phyloP scores from a whole-genome alignment of 37 sponge, comb jelly and placozoan genomes.

The Agelas oroides region DNA sequence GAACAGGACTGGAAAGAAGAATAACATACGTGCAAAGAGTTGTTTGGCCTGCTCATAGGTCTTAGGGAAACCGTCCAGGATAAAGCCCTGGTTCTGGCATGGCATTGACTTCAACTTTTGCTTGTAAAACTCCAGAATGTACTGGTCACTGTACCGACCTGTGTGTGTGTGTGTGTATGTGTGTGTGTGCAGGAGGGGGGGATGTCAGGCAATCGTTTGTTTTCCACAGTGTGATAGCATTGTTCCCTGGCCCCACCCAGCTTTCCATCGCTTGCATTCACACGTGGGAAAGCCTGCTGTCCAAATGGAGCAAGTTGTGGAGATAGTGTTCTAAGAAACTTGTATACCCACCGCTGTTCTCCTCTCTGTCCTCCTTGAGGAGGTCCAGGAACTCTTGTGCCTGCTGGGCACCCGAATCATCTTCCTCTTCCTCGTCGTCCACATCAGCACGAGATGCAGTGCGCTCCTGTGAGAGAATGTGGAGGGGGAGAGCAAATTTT shows the following conservation, averaged over 20 bases:
- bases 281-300: too few species aligned
- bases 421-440: constrained; percentile 83
- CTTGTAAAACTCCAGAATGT: constrained; percentile 86
- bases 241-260: too few species aligned
- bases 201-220: too few species aligned
- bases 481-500: too few species aligned
- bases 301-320: too few species aligned
- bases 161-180: background rate
- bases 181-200: background rate
- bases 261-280: too few species aligned
- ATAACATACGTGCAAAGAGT: constrained; percentile 75
- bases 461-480: constrained; percentile 19
- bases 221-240: too few species aligned
- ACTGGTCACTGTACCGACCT: constrained; percentile 84
- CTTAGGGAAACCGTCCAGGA: constrained; percentile 96
- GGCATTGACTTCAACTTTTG: constrained; percentile 90
- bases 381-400: constrained; percentile 85
- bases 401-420: constrained; percentile 84
- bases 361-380: constrained; percentile 79
- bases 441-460: constrained; percentile 49
- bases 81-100: constrained; percentile 95
- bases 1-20: too few species aligned
- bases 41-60: constrained; percentile 88
- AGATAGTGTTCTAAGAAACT: too few species aligned
- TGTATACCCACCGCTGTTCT: constrained; percentile 47